Conservation (phyloP, 2,888 invertebrate genomes). For the Perizoma affinitatum region DNA sequence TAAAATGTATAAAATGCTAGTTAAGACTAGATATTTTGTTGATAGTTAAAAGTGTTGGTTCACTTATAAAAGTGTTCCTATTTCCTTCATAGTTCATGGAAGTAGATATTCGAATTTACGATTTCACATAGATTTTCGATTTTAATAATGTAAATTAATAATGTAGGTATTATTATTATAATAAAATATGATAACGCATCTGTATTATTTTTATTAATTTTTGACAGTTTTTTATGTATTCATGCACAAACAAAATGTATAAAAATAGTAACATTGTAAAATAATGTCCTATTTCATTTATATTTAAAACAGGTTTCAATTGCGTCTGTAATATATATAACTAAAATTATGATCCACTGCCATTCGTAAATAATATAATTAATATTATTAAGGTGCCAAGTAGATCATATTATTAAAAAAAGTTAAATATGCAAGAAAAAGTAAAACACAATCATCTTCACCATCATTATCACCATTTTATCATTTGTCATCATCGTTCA, state of each 20-base stretch:
- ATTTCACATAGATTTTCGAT: slow-evolving; percentile 21
- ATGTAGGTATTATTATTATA: background rate
- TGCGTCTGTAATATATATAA: background rate
- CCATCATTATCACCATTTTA: background rate
- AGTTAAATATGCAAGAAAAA: background rate
- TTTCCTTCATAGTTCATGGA: slow-evolving; percentile 25
- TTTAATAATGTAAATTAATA: slow-evolving; percentile 26
- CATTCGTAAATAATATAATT: background rate
- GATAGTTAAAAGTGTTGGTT: background rate
- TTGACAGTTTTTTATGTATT: background rate
- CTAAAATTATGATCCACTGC: slow-evolving; percentile 3
- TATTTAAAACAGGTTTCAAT: background rate
- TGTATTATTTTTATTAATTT: background rate
- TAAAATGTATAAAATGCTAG: background rate
- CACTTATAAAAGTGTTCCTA: slow-evolving; percentile 19
- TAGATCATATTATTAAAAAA: background rate
- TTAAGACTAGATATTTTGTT: background rate
- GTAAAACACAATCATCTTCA: slow-evolving; percentile 1
- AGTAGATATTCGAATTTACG: slow-evolving; percentile 36
- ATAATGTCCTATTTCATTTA: background rate
- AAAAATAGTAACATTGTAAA: background rate
- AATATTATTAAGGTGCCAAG: slow-evolving; percentile 15
- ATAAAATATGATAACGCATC: too few species aligned
- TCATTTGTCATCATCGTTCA: slow-evolving; percentile 24
- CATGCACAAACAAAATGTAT: background rate